Percentiles rank a stretch among this genome's conserved stretches.
Conservation (phyloP, 2,888 invertebrate genomes). For the Odontocerum albicorne region DNA sequence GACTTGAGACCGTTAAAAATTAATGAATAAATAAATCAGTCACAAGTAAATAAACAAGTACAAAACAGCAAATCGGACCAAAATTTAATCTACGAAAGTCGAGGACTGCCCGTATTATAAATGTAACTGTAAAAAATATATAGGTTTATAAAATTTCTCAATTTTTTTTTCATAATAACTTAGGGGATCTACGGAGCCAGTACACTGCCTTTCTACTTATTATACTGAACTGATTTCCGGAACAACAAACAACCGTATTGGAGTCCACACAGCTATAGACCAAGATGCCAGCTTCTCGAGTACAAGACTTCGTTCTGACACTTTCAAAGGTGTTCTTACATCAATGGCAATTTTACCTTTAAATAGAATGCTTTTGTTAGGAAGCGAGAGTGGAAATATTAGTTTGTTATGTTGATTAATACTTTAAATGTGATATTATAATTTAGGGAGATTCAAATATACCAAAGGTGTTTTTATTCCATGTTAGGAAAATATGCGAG, state of each 20-base stretch:
- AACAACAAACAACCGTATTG: slow-evolving; percentile 90
- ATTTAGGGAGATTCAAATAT: slow-evolving; percentile 8
- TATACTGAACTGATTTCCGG: slow-evolving; percentile 84
- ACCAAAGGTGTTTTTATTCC: slow-evolving; percentile 24
- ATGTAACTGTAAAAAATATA: not conserved
- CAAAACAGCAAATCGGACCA: no score
- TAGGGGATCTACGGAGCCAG: slow-evolving; percentile 90
- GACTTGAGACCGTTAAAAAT: no score
- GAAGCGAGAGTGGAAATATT: slow-evolving; percentile 89
- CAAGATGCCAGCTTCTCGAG: slow-evolving; percentile 77
- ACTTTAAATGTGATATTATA: slow-evolving; percentile 26
- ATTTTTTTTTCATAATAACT: slow-evolving; percentile 33
- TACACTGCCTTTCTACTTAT: slow-evolving; percentile 82
- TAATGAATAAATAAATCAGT: no score
- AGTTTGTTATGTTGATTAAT: slow-evolving; percentile 70
- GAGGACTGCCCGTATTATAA: no score
- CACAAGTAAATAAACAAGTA: no score
- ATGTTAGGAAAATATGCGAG: no score
- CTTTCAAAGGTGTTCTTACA: slow-evolving; percentile 89
- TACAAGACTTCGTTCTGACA: slow-evolving; percentile 84
- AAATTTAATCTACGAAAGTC: slow-evolving; percentile 37
- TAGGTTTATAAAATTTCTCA: not conserved
- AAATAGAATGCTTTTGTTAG: slow-evolving; percentile 85
- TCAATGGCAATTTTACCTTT: slow-evolving; percentile 87
- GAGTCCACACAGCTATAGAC: slow-evolving; percentile 76